Evolutionary conservation across 2,113 vertebrate genomes (phyloP).

Genomic region (Variabilichromis moorii): DNA sequence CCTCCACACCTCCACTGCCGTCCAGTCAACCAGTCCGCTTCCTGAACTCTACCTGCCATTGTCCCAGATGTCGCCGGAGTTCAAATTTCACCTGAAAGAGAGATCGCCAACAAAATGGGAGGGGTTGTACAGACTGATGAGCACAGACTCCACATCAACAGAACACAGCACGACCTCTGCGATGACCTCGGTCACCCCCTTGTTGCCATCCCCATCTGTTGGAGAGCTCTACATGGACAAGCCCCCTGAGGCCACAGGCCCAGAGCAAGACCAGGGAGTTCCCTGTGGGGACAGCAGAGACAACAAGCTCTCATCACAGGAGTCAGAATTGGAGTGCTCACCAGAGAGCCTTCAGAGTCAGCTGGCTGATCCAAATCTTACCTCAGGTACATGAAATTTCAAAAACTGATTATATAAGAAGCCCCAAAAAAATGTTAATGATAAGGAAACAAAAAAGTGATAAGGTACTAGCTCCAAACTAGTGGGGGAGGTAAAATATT

Average conservation of each 20-base stretch:
- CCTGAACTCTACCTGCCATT: conserved; percentile 61
- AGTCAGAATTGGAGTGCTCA: conserved; percentile 49
- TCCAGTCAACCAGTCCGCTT: conserved; percentile 37
- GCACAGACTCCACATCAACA: conserved; percentile 63
- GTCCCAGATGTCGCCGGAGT: conserved; percentile 20
- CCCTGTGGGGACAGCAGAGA: conserved; percentile 35
- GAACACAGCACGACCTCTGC: not conserved
- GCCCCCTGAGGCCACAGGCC: not conserved
- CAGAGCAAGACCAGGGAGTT: conserved; percentile 28
- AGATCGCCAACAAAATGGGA: not conserved
- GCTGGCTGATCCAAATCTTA: conserved; percentile 60
- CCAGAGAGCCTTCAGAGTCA: conserved; percentile 63
- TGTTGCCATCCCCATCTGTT: conserved; percentile 33
- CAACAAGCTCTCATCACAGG: conserved; percentile 54
- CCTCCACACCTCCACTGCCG: not conserved
- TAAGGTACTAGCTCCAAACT: not conserved
- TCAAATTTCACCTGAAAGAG: conserved; percentile 17
- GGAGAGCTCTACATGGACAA: conserved; percentile 48
- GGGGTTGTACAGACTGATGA: conserved; percentile 54
- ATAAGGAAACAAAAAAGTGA: not conserved
- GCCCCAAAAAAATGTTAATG: not conserved
- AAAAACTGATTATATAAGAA: not conserved
- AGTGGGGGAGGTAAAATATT: not conserved
- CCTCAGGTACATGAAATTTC: conserved; percentile 56
- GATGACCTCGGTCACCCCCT: conserved; percentile 27